A percentile compares a stretch with the other conserved stretches of the same genome.
phyloP scores from a whole-genome alignment of 2,797 vertebrate genomes.

The Onychomys leucogaster region DNA sequence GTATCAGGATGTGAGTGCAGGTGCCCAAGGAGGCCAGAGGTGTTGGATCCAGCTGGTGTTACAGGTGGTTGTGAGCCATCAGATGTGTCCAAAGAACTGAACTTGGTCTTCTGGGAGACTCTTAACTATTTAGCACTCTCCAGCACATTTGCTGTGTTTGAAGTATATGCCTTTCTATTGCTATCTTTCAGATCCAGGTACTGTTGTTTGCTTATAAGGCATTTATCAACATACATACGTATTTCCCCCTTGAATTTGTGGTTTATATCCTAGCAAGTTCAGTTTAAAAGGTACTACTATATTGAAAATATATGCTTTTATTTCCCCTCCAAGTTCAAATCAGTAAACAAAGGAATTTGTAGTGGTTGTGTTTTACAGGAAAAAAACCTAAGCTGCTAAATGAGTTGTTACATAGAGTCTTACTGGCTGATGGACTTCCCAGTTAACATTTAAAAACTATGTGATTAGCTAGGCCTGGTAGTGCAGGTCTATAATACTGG shows the following conservation, averaged over 20 bases:
- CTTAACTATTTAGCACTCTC: not conserved
- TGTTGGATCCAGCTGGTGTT: not conserved
- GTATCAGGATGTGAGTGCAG: not conserved
- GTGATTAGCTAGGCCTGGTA: not conserved
- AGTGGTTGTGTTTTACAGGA: conserved; percentile 48
- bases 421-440: conserved; percentile 31
- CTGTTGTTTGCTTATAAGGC: conserved; percentile 59
- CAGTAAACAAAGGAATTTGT: conserved; percentile 45
- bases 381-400: not conserved
- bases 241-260: conserved; percentile 15
- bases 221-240: not conserved
- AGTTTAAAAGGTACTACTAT: conserved; percentile 55
- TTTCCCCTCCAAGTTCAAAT: conserved; percentile 58
- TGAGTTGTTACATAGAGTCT: conserved; percentile 40
- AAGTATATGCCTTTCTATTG: conserved; percentile 27
- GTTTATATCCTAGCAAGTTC: conserved; percentile 51
- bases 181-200: conserved; percentile 51
- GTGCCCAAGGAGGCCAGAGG: not conserved
- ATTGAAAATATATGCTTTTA: conserved; percentile 20
- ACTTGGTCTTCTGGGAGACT: not conserved
- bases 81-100: not conserved
- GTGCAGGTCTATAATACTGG: not conserved
- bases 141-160: not conserved
- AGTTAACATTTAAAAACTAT: conserved; percentile 59
- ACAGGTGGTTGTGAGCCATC: not conserved